Evolutionary conservation across 2,888 invertebrate genomes (phyloP).

Genomic region (Trachelus troglodyta): DNA sequence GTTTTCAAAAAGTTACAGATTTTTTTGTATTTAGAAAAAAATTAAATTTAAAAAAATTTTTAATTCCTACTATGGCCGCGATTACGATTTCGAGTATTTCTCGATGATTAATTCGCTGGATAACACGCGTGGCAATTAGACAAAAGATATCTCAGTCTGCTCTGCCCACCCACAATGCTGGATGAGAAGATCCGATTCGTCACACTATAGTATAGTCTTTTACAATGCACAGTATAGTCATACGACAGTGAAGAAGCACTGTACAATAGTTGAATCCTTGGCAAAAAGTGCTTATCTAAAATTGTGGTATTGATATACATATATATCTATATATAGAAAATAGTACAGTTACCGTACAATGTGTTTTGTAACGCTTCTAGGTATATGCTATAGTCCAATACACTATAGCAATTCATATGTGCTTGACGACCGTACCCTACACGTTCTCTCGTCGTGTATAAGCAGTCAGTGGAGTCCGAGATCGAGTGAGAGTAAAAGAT

Average conservation of each 20-base stretch:
- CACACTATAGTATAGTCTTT: not conserved
- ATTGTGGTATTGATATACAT: not conserved
- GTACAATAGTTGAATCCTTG: not conserved
- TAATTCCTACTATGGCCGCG: not conserved
- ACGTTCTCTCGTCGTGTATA: not conserved
- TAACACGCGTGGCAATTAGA: slow-evolving; percentile 11
- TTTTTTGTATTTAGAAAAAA: not conserved
- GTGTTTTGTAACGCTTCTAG: not conserved
- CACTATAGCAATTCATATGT: not conserved
- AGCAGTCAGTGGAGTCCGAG: not conserved
- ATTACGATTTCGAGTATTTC: not conserved
- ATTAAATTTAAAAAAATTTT: too few species aligned
- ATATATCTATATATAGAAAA: not conserved
- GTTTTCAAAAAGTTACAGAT: rapidly evolving
- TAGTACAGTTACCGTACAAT: not conserved
- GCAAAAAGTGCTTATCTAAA: not conserved
- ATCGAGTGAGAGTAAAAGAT: slow-evolving; percentile 7
- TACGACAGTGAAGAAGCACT: not conserved
- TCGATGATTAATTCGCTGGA: not conserved
- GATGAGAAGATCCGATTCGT: not conserved
- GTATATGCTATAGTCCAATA: not conserved
- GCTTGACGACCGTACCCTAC: not conserved
- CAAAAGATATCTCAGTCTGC: slow-evolving; percentile 18
- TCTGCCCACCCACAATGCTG: slow-evolving; percentile 17
- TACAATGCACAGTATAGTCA: not conserved